Percentiles rank a stretch among this genome's conserved stretches.
These are phyloP conservation scores for Calidris pugnax DNA, from an alignment of 2,113 vertebrate species.

Conservation along the genomic window DNA sequence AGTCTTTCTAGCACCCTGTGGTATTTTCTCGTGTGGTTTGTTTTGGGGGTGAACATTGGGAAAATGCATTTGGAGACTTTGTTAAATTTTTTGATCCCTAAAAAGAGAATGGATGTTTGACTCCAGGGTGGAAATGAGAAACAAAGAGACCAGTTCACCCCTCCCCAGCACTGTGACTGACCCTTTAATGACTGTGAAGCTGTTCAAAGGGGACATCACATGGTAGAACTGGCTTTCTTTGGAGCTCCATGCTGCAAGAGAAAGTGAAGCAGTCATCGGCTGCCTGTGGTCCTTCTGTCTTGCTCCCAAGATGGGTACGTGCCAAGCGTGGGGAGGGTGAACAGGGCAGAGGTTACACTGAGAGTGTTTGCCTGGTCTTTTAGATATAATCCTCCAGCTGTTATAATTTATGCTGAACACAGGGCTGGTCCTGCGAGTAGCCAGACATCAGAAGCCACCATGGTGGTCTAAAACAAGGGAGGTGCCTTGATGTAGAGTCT, in stretches of 20 bases:
- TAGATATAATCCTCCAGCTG: background rate
- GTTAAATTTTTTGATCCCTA: background rate
- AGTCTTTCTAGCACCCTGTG: background rate
- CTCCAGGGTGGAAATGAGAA: background rate
- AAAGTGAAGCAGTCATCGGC: background rate
- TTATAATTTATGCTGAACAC: background rate
- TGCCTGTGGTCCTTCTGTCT: background rate
- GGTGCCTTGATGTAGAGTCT: background rate
- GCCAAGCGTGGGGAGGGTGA: background rate
- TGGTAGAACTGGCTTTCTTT: background rate
- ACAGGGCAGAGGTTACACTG: background rate
- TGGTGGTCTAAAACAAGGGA: conserved; percentile 22
- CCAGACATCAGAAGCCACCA: background rate
- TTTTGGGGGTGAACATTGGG: background rate
- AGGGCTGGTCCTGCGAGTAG: background rate
- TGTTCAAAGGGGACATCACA: background rate
- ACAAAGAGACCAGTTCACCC: background rate
- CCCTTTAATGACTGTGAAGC: background rate
- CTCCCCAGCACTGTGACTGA: background rate
- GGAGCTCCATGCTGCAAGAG: background rate
- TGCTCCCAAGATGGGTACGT: background rate
- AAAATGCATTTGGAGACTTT: conserved; percentile 7
- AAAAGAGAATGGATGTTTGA: background rate
- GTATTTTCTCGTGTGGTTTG: background rate
- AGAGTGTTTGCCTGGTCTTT: background rate